A percentile compares a stretch with the other conserved stretches of the same genome.
Evolutionary conservation across 2,113 vertebrate genomes (phyloP).

Genomic region (Oreochromis tanganicae): DNA sequence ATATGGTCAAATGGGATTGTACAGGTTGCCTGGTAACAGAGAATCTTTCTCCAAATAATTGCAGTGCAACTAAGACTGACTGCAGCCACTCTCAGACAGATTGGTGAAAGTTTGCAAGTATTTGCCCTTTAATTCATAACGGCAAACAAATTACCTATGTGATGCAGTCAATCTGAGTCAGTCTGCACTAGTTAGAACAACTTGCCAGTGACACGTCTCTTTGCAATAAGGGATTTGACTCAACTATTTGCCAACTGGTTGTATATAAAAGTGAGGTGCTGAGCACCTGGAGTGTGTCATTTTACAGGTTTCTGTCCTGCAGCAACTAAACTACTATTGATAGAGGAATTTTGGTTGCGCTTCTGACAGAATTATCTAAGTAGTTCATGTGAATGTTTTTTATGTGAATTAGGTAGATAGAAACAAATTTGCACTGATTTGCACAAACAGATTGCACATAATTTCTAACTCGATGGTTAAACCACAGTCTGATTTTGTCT

Average conservation of each 20-base stretch:
- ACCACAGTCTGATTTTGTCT: neutral
- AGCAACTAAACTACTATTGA: neutral
- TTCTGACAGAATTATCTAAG: neutral
- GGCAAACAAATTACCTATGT: neutral
- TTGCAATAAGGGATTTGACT: neutral
- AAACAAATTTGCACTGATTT: neutral
- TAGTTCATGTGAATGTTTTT: neutral
- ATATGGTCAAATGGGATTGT: neutral
- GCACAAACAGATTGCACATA: neutral
- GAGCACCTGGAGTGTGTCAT: neutral
- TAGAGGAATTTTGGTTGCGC: neutral
- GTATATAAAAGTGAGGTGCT: neutral
- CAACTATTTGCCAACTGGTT: neutral
- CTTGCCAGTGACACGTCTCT: neutral
- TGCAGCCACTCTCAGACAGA: neutral
- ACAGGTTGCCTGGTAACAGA: neutral
- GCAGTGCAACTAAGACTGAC: neutral
- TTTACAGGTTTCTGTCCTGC: neutral
- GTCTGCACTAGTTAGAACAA: neutral
- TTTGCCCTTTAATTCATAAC: neutral
- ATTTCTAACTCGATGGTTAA: neutral
- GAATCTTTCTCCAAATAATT: neutral
- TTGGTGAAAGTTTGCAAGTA: neutral
- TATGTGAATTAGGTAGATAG: neutral
- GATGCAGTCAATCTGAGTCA: neutral